Evolutionary conservation across 2,888 invertebrate species (phyloP).

Genomic region (Catocala nupta): DNA sequence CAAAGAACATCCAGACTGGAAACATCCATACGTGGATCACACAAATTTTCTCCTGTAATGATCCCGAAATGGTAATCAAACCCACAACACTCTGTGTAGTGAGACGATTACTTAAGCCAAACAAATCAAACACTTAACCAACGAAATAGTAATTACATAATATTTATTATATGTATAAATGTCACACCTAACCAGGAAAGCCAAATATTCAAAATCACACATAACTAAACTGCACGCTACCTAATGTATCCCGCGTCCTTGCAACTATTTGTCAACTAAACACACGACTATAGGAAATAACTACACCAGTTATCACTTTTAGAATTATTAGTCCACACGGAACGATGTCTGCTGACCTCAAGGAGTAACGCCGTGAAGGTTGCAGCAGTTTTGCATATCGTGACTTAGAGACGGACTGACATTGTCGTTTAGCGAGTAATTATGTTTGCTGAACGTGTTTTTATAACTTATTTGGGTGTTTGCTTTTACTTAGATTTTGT

Average conservation of each 20-base stretch:
- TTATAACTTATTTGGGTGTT: too few relatives aligned
- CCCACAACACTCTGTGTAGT: too few relatives aligned
- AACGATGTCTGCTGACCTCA: conserved; percentile 41
- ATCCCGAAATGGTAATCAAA: too few relatives aligned
- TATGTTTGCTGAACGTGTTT: background rate
- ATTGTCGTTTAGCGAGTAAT: conserved; percentile 24
- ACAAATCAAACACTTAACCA: too few relatives aligned
- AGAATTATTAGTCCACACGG: conserved; percentile 33
- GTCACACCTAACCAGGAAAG: conserved; percentile 13
- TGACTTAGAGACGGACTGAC: conserved; percentile 28
- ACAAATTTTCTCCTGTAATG: too few relatives aligned
- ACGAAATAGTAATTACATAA: too few relatives aligned
- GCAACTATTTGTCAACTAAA: conserved; percentile 20
- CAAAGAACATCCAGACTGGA: too few relatives aligned
- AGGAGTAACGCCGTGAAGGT: conserved; percentile 35
- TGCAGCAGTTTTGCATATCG: conserved; percentile 47
- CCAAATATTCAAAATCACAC: conserved; percentile 5
- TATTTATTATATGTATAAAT: background rate
- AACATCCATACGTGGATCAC: too few relatives aligned
- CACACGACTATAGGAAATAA: conserved; percentile 18
- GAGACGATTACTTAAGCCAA: too few relatives aligned
- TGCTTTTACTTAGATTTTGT: background rate
- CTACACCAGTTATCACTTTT: conserved; percentile 20
- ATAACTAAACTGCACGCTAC: background rate
- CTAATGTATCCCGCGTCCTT: background rate